Conservation (phyloP, 2,888 invertebrate species). For the Drosophila neonasuta region DNA sequence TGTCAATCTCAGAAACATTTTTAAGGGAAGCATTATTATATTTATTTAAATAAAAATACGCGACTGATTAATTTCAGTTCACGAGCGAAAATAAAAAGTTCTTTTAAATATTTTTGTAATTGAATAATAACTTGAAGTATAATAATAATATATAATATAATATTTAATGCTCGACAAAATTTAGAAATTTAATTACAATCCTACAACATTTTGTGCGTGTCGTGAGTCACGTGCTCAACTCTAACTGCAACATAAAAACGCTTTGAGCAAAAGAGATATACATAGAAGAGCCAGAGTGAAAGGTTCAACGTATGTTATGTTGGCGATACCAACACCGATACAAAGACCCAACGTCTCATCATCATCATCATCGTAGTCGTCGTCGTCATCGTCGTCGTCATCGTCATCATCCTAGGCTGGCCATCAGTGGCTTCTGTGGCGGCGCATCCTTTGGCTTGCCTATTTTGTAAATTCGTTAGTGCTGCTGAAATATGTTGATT, state of each 20-base stretch:
- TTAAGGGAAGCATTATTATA: too few species aligned
- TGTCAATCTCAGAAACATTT: too few species aligned
- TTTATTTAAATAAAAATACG: too few species aligned
- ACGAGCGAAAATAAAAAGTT: too few species aligned
- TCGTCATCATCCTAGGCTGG: conserved; percentile 10
- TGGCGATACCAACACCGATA: conserved; percentile 47
- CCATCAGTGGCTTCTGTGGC: conserved; percentile 32
- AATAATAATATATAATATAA: too few species aligned
- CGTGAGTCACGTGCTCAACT: conserved; percentile 15
- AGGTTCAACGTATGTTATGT: conserved; percentile 9
- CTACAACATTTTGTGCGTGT: not conserved
- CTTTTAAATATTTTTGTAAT: too few species aligned
- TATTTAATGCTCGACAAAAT: not conserved
- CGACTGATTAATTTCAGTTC: too few species aligned
- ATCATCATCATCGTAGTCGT: conserved; percentile 38
- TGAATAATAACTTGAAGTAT: too few species aligned
- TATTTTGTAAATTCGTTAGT: conserved; percentile 80
- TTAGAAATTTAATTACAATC: not conserved
- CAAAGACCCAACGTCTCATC: conserved; percentile 47
- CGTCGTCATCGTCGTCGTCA: conserved; percentile 1
- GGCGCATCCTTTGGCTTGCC: conserved; percentile 77
- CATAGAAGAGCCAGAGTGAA: not conserved
- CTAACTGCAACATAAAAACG: conserved; percentile 1
- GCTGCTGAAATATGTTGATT: conserved; percentile 79
- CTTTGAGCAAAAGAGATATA: not conserved